phyloP scores from a whole-genome alignment of 1,140 invertebrate genomes.

The Thaumatotibia leucotreta region DNA sequence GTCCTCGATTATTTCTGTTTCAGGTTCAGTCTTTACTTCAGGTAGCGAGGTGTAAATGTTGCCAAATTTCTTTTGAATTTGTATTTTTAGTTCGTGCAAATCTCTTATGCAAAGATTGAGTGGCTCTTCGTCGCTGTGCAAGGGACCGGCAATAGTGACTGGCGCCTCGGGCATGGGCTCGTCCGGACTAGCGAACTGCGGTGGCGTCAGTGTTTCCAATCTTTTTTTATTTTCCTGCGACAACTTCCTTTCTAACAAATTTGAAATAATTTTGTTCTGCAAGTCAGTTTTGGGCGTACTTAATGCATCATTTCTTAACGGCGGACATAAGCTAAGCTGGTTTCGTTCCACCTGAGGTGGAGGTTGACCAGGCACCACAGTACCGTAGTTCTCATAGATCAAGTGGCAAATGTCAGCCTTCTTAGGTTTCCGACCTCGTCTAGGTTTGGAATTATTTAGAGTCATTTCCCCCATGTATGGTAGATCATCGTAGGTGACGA shows the following conservation, averaged over 20 bases:
- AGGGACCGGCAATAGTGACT: slow-evolving; percentile 46
- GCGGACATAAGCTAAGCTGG: slow-evolving; percentile 28
- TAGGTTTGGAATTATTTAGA: slow-evolving; percentile 88
- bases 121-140: slow-evolving; percentile 82
- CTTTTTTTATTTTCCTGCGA: slow-evolving; percentile 79
- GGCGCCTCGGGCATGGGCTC: slow-evolving; percentile 60
- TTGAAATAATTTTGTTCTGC: slow-evolving; percentile 83
- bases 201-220: slow-evolving; percentile 50
- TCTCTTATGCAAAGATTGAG: slow-evolving; percentile 90
- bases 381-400: slow-evolving; percentile 94
- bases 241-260: slow-evolving; percentile 81
- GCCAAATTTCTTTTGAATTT: slow-evolving; percentile 78
- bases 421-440: slow-evolving; percentile 90
- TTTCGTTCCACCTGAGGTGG: slow-evolving; percentile 66
- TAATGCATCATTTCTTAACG: slow-evolving; percentile 27
- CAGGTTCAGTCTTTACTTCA: slow-evolving; percentile 70
- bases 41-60: slow-evolving; percentile 76
- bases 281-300: slow-evolving; percentile 76
- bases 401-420: slow-evolving; percentile 93
- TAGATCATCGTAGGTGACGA: slow-evolving; percentile 87
- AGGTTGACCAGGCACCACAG: slow-evolving; percentile 85
- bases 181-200: slow-evolving; percentile 44
- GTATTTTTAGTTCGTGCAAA: slow-evolving; percentile 80
- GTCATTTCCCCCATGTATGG: slow-evolving; percentile 95
- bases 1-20: slow-evolving; percentile 77